Base-by-base conservation (phyloP, 2,113 vertebrate species). In the Furnarius figulus region DNA sequence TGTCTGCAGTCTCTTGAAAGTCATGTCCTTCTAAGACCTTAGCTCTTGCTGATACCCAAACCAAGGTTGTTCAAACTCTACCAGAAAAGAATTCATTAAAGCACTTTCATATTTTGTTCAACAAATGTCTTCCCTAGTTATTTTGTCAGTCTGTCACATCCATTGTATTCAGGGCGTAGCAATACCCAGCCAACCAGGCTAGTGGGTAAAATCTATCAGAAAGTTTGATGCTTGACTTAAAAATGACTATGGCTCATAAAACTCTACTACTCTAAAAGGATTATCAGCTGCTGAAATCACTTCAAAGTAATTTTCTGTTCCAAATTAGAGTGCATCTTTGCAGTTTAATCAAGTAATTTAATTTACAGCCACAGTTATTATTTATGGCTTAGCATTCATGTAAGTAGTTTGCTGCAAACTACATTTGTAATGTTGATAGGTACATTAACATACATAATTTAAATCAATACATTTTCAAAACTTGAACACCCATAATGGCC, bases 361-460 rank as follows among this genome's bases (percentile, higher is more conserved):
- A 92, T 91, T 96, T 95, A 87, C 58, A 91, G 47, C 20, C 8
- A 2, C 40, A 83, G 59, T 73, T 93, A 94, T 96, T 93, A 94
- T 96, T 96, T 94, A 94, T 91, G 81, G 58, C 20, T 91, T 91
- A 87, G 90, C 89, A 85, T 96, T 91, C 82, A 85, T 93, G 55
- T 74, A 70, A 88, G 68, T 24, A 82, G 40, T 79, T 83, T 90
- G 46, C 78, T 80, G 46, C 74, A 70, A 89, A 66, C 42, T 76
- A 73, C 63, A 93, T 89, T 93, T 92, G 46, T 96, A 93, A 91
- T 28, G 31, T 83, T 89, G 87, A 88, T 85, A 90, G 72, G 53
- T 89, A 61, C 74, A 91, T 91, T 94, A 87, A 61, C 77, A 92
- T 96, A 13, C 58, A 92, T 95, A 79, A 95, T 95, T 95, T 70